A percentile compares a stretch with the other conserved stretches of the same genome.
Conservation (phyloP, 2,888 invertebrate species). For the Tiliacea aurago region DNA sequence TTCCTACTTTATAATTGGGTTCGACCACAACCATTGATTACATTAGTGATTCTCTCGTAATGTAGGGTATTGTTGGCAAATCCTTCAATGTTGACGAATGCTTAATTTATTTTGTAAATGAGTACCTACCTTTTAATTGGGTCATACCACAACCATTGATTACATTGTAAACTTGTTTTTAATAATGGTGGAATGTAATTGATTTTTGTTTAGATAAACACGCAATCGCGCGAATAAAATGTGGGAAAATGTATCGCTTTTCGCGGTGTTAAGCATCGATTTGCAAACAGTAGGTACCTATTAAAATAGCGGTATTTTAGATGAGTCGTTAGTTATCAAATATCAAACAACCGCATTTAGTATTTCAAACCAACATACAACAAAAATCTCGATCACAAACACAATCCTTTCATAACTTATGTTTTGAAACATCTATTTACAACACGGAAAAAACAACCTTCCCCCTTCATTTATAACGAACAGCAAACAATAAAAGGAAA, state of each 20-base stretch:
- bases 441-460: slow-evolving; percentile 1
- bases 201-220: neutral
- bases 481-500: slow-evolving; percentile 29
- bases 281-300: neutral
- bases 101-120: neutral
- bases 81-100: neutral
- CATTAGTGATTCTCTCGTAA: too few species aligned
- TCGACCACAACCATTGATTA: neutral
- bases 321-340: neutral
- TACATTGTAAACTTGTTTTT: neutral
- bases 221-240: neutral
- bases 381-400: neutral
- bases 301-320: neutral
- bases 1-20: neutral
- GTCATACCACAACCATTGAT: neutral
- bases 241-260: rapidly evolving
- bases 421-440: slow-evolving; percentile 12
- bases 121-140: neutral
- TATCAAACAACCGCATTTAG: neutral
- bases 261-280: neutral
- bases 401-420: neutral
- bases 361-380: neutral
- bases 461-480: slow-evolving; percentile 32
- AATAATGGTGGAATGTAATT: neutral
- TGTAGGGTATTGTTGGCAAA: neutral